Base-by-base conservation (phyloP, 2,888 invertebrate genomes). In the Pherbina coryleti region DNA sequence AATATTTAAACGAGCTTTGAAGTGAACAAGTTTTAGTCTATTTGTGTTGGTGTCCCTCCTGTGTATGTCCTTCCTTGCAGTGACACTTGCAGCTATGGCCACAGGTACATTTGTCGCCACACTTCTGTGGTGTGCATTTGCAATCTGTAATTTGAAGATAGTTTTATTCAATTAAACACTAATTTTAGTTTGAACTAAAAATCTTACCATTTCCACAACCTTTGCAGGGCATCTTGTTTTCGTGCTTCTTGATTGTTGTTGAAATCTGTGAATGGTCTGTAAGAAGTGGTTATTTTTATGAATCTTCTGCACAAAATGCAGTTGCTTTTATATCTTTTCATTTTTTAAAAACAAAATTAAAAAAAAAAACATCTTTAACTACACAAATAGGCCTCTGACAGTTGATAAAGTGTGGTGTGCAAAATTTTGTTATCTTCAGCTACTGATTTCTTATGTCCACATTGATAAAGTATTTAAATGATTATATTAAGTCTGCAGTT, bases 31-130 rank as follows among this genome's bases (percentile, higher is more conserved):
- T 8, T 4, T 60, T 22, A 4, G 11, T 28, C 25, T 60, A 28
- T 28, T 64, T 31, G 31, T 34, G 31, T 4, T 14, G n/a, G 4
- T 57, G 57, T 31, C 31, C 62, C 28, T 62, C 28, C 9, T 4
- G 14, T 11, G 25, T 28, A 28, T 62, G 62, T 28, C 5, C 22
- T 14, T 62, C 25, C 62, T 62, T 80, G 67, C 66, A 71, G 51
- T 78, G 77, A 25, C 80, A 80, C 25, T 75, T 80, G 72, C 80
- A 84, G 53, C 74, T 55, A 9, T 75, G 3, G n/a, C 77, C 79
- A 31, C 82, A 82, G 55, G 78, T 79, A 57, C 81, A 81, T 14
- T 80, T 81, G 11, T 80, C 82, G 22, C 82, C 79, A 57, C 82
- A 81, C 60, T 80, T 80, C 69, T 77, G 78, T 1, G 79, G 25